These are phyloP conservation scores for Metaphire vulgaris DNA, from an alignment of 1,140 invertebrate genomes.

Conservation along the genomic window DNA sequence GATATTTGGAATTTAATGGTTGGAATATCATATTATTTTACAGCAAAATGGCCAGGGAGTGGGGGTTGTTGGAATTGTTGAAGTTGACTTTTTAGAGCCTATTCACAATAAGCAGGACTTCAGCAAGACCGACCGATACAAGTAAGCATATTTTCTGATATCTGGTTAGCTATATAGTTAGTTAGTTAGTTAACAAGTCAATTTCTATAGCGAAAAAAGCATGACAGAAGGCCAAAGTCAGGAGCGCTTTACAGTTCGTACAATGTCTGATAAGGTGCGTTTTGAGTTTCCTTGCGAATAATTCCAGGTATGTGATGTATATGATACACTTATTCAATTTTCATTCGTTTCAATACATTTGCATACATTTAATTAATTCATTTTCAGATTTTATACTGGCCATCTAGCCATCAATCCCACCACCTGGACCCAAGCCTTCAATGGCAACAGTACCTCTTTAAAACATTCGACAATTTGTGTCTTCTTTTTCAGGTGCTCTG, in stretches of 20 bases:
- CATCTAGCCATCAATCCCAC: constrained; percentile 6
- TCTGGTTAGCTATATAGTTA: too few species aligned
- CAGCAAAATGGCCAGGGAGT: constrained; percentile 44
- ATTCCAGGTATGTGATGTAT: neutral
- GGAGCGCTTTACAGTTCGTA: too few species aligned
- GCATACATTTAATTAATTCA: too few species aligned
- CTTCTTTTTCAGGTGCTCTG: too few species aligned
- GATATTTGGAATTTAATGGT: too few species aligned
- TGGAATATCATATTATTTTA: too few species aligned
- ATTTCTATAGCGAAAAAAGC: too few species aligned
- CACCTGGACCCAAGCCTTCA: constrained; percentile 14
- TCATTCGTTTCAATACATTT: too few species aligned
- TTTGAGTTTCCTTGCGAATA: neutral
- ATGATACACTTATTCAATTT: too few species aligned
- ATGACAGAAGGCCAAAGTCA: too few species aligned
- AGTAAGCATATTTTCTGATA: constrained; percentile 35
- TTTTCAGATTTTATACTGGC: constrained; percentile 13
- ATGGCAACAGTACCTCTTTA: constrained; percentile 7
- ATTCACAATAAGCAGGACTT: constrained; percentile 52
- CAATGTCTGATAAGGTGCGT: too few species aligned
- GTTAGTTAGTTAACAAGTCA: too few species aligned
- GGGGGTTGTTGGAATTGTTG: constrained; percentile 46
- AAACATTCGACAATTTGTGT: constrained; percentile 19
- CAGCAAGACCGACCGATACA: constrained; percentile 44
- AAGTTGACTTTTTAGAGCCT: constrained; percentile 46